Conservation (phyloP, 1,140 invertebrate genomes). For the Tetraneura akinire region DNA sequence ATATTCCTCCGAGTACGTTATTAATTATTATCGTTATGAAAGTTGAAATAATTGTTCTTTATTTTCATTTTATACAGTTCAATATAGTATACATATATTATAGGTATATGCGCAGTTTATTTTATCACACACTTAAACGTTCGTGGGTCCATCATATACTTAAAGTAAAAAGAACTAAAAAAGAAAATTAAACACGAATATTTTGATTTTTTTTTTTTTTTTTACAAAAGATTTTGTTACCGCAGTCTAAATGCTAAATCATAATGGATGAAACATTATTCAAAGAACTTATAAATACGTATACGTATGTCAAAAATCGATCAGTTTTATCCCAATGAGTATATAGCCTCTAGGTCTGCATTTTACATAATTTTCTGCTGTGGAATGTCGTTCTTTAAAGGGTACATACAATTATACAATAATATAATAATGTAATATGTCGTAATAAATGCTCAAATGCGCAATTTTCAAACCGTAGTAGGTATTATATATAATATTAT, state of each 20-base stretch:
- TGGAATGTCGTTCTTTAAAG: conserved; percentile 6
- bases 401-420: background rate
- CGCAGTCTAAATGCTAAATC: too few species aligned
- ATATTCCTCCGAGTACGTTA: too few species aligned
- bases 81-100: too few species aligned
- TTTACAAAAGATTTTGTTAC: background rate
- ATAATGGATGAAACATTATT: background rate
- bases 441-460: background rate
- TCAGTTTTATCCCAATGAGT: background rate
- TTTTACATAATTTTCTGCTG: background rate
- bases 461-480: background rate
- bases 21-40: too few species aligned
- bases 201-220: background rate
- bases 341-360: background rate
- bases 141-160: too few species aligned
- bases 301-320: background rate
- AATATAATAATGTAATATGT: too few species aligned
- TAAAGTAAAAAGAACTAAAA: too few species aligned
- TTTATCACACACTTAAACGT: too few species aligned
- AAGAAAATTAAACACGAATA: background rate
- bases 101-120: too few species aligned
- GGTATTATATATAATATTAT: too few species aligned
- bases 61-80: too few species aligned
- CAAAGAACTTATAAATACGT: background rate
- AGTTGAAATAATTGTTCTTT: too few species aligned